Percentiles rank a stretch among this genome's conserved stretches.
Evolutionary conservation across 2,888 invertebrate genomes (phyloP).

Genomic region (Anarsia innoxiella): DNA sequence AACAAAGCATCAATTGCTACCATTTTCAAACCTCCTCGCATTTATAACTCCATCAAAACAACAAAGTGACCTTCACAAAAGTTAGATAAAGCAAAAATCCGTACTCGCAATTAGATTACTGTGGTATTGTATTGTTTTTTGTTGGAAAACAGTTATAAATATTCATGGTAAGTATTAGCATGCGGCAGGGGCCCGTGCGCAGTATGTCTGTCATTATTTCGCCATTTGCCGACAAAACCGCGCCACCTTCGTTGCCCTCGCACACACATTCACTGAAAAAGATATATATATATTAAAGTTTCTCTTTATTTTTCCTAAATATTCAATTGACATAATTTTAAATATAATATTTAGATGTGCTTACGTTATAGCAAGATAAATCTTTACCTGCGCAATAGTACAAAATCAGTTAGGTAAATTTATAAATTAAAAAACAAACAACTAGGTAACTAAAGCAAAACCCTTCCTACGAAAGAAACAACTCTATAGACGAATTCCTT

Average conservation of each 20-base stretch:
- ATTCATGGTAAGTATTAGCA: slow-evolving; percentile 67
- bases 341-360: too few species aligned
- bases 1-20: too few species aligned
- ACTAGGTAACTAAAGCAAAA: too few species aligned
- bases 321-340: neutral
- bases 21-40: too few species aligned
- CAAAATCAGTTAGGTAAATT: too few species aligned
- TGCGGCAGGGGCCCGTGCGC: slow-evolving; percentile 34
- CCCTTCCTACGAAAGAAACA: too few species aligned
- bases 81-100: slow-evolving; percentile 7
- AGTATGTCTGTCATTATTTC: slow-evolving; percentile 66
- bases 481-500: too few species aligned
- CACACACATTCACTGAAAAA: slow-evolving; percentile 6
- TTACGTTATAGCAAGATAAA: too few species aligned
- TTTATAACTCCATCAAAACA: neutral
- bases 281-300: neutral
- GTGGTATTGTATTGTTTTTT: slow-evolving; percentile 27
- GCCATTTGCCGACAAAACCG: slow-evolving; percentile 67
- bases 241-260: slow-evolving; percentile 35
- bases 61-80: slow-evolving; percentile 7
- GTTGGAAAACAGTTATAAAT: slow-evolving; percentile 63
- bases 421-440: neutral
- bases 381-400: too few species aligned
- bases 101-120: slow-evolving; percentile 9
- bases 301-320: neutral